A percentile compares a stretch with the other conserved stretches of the same genome.
phyloP scores from a whole-genome alignment of 2,888 invertebrate species.

The Philonicus albiceps region DNA sequence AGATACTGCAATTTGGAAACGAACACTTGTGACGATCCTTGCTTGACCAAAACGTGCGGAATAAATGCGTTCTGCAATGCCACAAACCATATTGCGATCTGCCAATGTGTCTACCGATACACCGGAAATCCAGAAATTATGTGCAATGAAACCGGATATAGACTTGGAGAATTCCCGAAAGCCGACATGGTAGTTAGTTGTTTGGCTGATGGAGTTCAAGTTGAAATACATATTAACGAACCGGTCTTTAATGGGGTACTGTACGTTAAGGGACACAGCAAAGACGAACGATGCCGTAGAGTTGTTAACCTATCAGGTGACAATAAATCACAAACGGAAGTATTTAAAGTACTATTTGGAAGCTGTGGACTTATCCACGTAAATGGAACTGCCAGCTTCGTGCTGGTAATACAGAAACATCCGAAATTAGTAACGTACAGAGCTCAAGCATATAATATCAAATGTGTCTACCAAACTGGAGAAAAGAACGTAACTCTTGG shows the following conservation, averaged over 20 bases:
- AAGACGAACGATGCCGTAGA: constrained; percentile 87
- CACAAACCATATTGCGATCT: constrained; percentile 77
- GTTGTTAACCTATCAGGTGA: constrained; percentile 80
- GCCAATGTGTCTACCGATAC: constrained; percentile 80
- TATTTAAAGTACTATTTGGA: constrained; percentile 89
- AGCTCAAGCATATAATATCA: constrained; percentile 95
- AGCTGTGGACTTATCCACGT: constrained; percentile 91
- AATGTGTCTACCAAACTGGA: constrained; percentile 93
- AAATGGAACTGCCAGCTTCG: constrained; percentile 91
- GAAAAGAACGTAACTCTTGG: constrained; percentile 92
- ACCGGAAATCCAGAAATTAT: constrained; percentile 77
- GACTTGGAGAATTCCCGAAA: constrained; percentile 80
- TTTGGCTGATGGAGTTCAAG: constrained; percentile 89
- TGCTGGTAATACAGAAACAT: constrained; percentile 95
- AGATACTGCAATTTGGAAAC: constrained; percentile 76
- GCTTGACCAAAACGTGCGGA: constrained; percentile 76
- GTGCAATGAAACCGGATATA: constrained; percentile 68
- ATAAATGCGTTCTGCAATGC: constrained; percentile 80
- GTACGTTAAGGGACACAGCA: constrained; percentile 94
- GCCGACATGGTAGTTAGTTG: constrained; percentile 90
- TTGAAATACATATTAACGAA: constrained; percentile 77
- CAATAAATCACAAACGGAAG: constrained; percentile 72
- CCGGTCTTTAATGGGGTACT: constrained; percentile 85
- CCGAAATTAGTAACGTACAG: constrained; percentile 93
- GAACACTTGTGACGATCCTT: constrained; percentile 82